A percentile compares a stretch with the other conserved stretches of the same genome.
Evolutionary conservation across 2,888 invertebrate genomes (phyloP).

Genomic region (Erebia aethiops): DNA sequence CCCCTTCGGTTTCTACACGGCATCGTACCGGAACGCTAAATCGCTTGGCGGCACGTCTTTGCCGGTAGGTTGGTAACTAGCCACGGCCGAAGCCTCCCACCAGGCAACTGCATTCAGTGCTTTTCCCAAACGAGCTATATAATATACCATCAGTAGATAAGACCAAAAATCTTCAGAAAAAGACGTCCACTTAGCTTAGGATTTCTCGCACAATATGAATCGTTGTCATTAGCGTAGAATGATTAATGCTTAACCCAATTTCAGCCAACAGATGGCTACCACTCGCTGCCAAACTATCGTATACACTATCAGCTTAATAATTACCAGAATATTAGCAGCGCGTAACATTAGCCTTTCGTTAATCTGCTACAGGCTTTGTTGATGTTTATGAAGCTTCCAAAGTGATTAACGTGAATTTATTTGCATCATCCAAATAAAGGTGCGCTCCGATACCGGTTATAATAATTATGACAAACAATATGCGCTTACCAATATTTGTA

Average conservation of each 20-base stretch:
- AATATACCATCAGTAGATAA: neutral
- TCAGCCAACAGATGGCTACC: constrained; percentile 47
- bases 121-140: neutral
- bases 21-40: too few relatives aligned
- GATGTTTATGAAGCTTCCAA: constrained; percentile 36
- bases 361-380: constrained; percentile 39
- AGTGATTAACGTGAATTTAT: constrained; percentile 37
- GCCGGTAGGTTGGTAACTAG: too few relatives aligned
- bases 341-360: constrained; percentile 40
- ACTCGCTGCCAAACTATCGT: constrained; percentile 47
- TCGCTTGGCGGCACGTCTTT: too few relatives aligned
- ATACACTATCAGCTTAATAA: constrained; percentile 39
- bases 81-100: too few relatives aligned
- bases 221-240: constrained; percentile 50
- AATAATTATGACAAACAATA: constrained; percentile 3
- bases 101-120: too few relatives aligned
- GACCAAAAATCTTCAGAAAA: constrained; percentile 1
- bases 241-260: constrained; percentile 60
- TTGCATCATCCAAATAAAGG: constrained; percentile 23
- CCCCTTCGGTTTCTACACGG: too few relatives aligned
- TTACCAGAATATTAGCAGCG: constrained; percentile 37
- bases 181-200: constrained; percentile 8
- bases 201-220: constrained; percentile 45
- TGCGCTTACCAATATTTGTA: constrained; percentile 2
- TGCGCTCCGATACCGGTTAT: constrained; percentile 12